Conservation (phyloP, 2,113 vertebrate species). For the Crocuta crocuta region DNA sequence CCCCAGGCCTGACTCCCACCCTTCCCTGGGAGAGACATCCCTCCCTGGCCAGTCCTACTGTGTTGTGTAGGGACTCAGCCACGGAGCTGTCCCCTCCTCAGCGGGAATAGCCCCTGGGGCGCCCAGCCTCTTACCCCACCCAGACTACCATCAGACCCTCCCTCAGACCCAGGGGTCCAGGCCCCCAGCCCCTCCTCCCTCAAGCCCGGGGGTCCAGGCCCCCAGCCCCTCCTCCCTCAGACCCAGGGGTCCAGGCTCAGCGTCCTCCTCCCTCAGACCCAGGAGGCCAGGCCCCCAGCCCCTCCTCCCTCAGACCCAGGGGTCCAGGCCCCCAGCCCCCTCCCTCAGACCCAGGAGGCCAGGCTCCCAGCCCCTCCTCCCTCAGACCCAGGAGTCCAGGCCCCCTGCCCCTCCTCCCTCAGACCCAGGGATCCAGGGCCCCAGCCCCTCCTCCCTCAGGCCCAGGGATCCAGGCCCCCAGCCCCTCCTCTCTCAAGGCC, state of each 20-base stretch:
- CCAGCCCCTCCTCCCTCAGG: neutral
- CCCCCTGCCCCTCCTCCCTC: neutral
- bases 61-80: neutral
- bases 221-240: too few species aligned
- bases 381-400: too few species aligned
- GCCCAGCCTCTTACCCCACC: neutral
- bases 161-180: neutral
- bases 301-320: too few species aligned
- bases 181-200: too few species aligned
- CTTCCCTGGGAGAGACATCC: rapidly evolving
- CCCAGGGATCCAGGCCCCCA: neutral
- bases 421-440: neutral
- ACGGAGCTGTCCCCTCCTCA: neutral
- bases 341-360: too few species aligned
- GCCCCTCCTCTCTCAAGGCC: neutral
- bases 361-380: neutral
- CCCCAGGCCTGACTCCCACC: neutral
- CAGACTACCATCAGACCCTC: neutral
- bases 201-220: too few species aligned
- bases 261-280: too few species aligned
- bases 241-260: too few species aligned
- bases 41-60: too few species aligned
- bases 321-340: too few species aligned
- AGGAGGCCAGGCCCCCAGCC: too few species aligned
- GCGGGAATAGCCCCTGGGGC: rapidly evolving